phyloP scores from a whole-genome alignment of 2,888 invertebrate species.

The Strigamia maritima region DNA sequence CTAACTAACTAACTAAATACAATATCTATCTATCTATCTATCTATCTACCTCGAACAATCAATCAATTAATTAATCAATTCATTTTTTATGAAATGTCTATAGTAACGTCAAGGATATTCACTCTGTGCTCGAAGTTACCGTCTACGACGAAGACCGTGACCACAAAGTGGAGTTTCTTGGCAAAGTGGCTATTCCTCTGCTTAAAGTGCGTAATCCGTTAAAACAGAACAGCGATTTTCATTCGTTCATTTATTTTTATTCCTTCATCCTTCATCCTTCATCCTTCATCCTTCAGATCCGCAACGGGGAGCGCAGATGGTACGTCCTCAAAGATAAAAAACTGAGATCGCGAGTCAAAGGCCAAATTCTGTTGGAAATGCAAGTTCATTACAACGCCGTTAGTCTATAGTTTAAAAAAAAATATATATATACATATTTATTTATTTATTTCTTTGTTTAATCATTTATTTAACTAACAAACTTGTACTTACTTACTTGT shows the following conservation, averaged over 20 bases:
- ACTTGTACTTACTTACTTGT: neutral
- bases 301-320: constrained; percentile 91
- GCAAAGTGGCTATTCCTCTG: constrained; percentile 84
- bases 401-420: constrained; percentile 48
- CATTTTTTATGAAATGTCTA: neutral
- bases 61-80: constrained; percentile 54
- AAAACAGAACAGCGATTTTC: too few relatives aligned
- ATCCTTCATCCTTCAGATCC: constrained; percentile 58
- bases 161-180: constrained; percentile 96
- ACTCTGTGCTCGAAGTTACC: constrained; percentile 87
- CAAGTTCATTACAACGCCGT: constrained; percentile 88
- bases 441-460: neutral
- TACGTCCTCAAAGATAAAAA: constrained; percentile 95
- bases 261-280: neutral
- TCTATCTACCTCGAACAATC: too few relatives aligned
- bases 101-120: constrained; percentile 73
- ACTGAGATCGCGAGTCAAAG: constrained; percentile 82
- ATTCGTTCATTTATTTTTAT: neutral
- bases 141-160: constrained; percentile 97
- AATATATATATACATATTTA: too few relatives aligned
- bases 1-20: too few relatives aligned
- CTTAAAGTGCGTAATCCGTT: constrained; percentile 59
- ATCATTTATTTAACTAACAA: neutral
- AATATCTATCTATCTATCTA: too few relatives aligned
- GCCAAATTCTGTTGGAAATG: constrained; percentile 89